Percentiles rank a stretch among this genome's conserved stretches.
phyloP scores from a whole-genome alignment of 1,140 invertebrate genomes.

The Glomeris maerens region DNA sequence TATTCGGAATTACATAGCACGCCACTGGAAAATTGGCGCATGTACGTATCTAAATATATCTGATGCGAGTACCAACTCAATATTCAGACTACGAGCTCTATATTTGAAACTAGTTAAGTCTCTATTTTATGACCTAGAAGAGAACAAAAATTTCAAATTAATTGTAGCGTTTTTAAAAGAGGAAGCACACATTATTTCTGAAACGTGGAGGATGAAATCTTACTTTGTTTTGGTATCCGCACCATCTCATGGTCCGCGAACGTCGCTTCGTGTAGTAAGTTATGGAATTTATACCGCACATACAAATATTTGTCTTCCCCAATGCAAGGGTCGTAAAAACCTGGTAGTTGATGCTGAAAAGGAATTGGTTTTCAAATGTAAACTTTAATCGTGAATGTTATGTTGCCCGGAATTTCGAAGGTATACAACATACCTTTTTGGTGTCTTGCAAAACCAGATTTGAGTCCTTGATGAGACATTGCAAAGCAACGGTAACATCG shows the following conservation, averaged over 20 bases:
- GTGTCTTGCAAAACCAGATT: slow-evolving; percentile 67
- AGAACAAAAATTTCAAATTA: no score
- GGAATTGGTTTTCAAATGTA: slow-evolving; percentile 10
- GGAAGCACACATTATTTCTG: no score
- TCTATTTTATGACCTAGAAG: no score
- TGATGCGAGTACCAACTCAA: no score
- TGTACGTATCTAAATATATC: no score
- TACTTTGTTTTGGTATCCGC: slow-evolving; percentile 56
- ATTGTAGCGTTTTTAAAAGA: no score
- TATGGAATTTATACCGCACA: slow-evolving; percentile 72
- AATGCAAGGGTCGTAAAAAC: slow-evolving; percentile 91
- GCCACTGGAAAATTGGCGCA: no score
- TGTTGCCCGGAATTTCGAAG: neutral
- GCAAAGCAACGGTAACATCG: slow-evolving; percentile 82
- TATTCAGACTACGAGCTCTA: no score
- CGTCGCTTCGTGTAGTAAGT: slow-evolving; percentile 59
- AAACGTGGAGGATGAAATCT: no score
- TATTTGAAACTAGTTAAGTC: no score
- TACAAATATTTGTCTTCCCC: slow-evolving; percentile 80
- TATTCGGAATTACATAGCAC: no score
- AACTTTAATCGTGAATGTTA: neutral
- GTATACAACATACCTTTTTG: slow-evolving; percentile 52
- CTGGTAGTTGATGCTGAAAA: slow-evolving; percentile 77
- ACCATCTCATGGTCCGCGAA: slow-evolving; percentile 60
- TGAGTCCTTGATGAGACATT: slow-evolving; percentile 84